phyloP scores from a whole-genome alignment of 2,113 vertebrate species.

The Tapirus terrestris region DNA sequence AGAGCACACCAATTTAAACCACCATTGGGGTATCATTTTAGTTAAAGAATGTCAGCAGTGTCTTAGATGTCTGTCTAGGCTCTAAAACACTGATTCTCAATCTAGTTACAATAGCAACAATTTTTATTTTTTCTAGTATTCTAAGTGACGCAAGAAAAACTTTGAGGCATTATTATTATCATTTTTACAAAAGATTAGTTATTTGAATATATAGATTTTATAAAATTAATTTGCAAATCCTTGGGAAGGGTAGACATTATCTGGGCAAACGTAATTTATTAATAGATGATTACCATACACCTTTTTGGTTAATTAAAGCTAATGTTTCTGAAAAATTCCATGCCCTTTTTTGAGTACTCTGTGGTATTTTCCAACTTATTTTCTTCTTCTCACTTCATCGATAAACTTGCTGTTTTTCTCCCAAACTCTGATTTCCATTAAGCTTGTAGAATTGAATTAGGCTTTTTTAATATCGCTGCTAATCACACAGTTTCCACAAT shows the following conservation, averaged over 20 bases:
- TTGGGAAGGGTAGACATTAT: neutral
- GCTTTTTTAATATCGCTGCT: neutral
- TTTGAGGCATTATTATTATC: neutral
- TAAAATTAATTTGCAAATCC: neutral
- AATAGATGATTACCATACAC: neutral
- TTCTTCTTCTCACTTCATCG: neutral
- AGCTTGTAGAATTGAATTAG: neutral
- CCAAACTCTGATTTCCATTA: conserved; percentile 8
- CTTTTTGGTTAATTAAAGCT: conserved; percentile 24
- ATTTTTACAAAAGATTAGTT: conserved; percentile 1
- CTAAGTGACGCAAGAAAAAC: neutral
- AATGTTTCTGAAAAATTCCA: neutral
- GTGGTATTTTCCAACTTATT: neutral
- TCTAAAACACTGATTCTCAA: neutral
- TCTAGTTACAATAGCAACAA: neutral
- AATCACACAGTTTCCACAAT: neutral
- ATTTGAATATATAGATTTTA: neutral
- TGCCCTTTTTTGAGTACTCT: conserved; percentile 1
- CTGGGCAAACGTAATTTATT: neutral
- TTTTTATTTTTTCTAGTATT: neutral
- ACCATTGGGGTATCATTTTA: neutral
- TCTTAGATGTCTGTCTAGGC: neutral
- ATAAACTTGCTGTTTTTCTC: neutral
- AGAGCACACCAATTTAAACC: neutral
- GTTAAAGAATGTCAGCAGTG: neutral